Conservation (phyloP, 2,888 invertebrate genomes). For the Leptinotarsa rubiginosa region DNA sequence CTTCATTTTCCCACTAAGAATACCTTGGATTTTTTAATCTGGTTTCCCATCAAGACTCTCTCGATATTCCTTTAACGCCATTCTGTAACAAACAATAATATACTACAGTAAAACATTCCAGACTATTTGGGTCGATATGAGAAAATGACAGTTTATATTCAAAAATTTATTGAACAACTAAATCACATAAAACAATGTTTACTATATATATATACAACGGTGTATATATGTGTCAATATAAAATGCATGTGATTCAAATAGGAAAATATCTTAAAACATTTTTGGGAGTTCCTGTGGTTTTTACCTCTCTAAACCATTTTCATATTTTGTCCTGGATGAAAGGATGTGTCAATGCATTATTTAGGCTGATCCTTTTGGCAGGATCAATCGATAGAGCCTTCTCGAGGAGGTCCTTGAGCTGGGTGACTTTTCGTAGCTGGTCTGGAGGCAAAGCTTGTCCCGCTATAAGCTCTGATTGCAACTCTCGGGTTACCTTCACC, state of each 20-base stretch:
- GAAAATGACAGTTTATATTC: conserved; percentile 23
- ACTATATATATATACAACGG: conserved; percentile 15
- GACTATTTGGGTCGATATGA: conserved; percentile 19
- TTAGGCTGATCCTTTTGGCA: conserved; percentile 91
- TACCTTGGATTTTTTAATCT: conserved; percentile 40
- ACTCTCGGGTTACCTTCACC: conserved; percentile 86
- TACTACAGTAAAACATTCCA: conserved; percentile 33
- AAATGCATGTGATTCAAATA: conserved; percentile 24
- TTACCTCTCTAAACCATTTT: conserved; percentile 57
- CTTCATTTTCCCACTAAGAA: conserved; percentile 43
- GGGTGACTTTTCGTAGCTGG: conserved; percentile 90
- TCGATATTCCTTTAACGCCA: conserved; percentile 27
- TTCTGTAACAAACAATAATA: conserved; percentile 48
- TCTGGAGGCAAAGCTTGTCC: conserved; percentile 89
- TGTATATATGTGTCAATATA: conserved; percentile 19
- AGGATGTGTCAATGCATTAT: conserved; percentile 92
- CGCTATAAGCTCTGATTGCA: conserved; percentile 88
- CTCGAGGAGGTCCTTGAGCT: conserved; percentile 92
- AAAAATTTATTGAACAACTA: conserved; percentile 19
- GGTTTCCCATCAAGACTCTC: conserved; percentile 26
- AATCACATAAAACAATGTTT: conserved; percentile 21
- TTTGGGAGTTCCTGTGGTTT: conserved; percentile 49
- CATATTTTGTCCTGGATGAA: conserved; percentile 95
- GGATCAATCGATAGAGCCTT: conserved; percentile 93
- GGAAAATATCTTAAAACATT: conserved; percentile 38